Evolutionary conservation across 2,797 vertebrate genomes (phyloP), one percentile per base, ranked within the genome.

Genomic region (Sebastes variabilis): DNA sequence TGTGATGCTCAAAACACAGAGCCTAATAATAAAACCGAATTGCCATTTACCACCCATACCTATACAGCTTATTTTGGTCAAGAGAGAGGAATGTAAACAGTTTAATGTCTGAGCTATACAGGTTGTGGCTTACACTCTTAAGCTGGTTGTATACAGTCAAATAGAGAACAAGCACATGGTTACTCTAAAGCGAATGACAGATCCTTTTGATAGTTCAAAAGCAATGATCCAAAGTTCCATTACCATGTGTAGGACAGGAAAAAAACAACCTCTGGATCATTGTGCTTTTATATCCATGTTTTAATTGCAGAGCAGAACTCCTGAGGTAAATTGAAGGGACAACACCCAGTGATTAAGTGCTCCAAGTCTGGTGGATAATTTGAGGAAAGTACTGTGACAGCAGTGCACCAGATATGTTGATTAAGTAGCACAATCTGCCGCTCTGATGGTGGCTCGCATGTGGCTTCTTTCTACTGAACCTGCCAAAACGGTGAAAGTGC

Each of bases 241-340:
- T 22, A 54, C 52, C n/a, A 22, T 0, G 9, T 52, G 20, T 52
- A n/a, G 20, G 4, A 52, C 49, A 52, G 49, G 20, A 52, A 76
- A 75, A 69, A 68, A 69, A 79, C 69, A 61, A 70, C 75, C 79
- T 64, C 25, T 14, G 66, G 75, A 27, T 72, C 66, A 32, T 71
- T 8, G 10, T 71, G 27, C 22, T 62, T 87, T 73, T 84, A 68
- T 65, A 80, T 77, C 66, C 46, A 74, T 66, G 79, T 81, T 70
- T 27, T 60, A 79, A 85, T 73, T 46, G 8, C 61, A 72, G 72
- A 64, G 76, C 77, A 59, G 73, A 81, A 73, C 52, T 77, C 71
- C 59, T 66, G 46, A 66, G 30, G 70, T 77, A 56, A 77, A 87
- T 67, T 74, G 24, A 80, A 74, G 20, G 72, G 52, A 73, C 61